Percentiles rank a stretch among this genome's conserved stretches.
Evolutionary conservation across 92 coral and sea anemone genomes (phyloP).

Genomic region (Siderastrea siderea): DNA sequence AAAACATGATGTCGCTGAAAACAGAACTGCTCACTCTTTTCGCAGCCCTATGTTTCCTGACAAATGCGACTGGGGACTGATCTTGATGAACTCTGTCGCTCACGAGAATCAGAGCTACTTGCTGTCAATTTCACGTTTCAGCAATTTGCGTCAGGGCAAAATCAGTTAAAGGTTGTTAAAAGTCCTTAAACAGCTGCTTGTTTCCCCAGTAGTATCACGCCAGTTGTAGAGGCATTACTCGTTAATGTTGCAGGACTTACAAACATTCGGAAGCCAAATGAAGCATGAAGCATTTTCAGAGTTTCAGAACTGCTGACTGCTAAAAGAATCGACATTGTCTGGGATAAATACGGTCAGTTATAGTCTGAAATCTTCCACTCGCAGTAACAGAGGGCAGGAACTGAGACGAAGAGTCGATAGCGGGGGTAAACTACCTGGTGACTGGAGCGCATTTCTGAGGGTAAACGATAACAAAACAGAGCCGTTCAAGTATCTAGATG

Average conservation of each 20-base stretch:
- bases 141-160: too few species aligned
- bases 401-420: constrained; percentile 24
- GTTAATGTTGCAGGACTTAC: constrained; percentile 54
- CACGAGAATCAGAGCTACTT: too few species aligned
- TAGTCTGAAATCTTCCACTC: constrained; percentile 23
- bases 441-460: constrained; percentile 36
- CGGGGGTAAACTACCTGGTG: constrained; percentile 3
- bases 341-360: constrained; percentile 14
- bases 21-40: too few species aligned
- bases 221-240: constrained; percentile 46
- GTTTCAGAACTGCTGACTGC: constrained; percentile 38
- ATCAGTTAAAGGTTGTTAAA: too few species aligned
- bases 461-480: constrained; percentile 35
- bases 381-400: constrained; percentile 34
- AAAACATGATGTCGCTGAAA: too few species aligned
- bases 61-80: too few species aligned
- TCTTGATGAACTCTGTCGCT: too few species aligned
- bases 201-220: neutral
- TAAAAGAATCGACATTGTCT: constrained; percentile 24
- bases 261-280: constrained; percentile 43
- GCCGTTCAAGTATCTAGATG: constrained; percentile 31
- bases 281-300: constrained; percentile 5
- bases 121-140: too few species aligned
- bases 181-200: too few species aligned
- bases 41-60: too few species aligned